Conservation (phyloP, 2,113 vertebrate species). For the Petrocephalus microphthalmus region DNA sequence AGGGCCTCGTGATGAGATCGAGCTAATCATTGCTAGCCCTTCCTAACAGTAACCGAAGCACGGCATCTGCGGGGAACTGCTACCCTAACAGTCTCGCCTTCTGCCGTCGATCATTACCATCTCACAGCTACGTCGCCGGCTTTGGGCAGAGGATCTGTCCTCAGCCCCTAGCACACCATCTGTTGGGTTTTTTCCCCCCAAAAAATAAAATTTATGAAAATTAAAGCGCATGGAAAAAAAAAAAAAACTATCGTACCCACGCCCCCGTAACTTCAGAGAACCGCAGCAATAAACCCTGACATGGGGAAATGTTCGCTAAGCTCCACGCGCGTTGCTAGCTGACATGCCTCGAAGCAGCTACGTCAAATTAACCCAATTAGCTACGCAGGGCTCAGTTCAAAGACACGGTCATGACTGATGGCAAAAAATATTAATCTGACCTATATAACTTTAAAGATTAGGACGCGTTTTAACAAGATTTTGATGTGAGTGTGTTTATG, state of each 20-base stretch:
- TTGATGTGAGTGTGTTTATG: neutral
- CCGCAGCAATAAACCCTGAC: neutral
- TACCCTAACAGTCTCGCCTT: neutral
- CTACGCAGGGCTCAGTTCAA: neutral
- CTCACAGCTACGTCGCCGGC: neutral
- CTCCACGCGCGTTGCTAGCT: neutral
- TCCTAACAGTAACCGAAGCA: neutral
- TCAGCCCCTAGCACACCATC: neutral
- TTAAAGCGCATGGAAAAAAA: neutral
- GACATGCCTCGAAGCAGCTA: neutral
- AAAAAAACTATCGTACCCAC: neutral
- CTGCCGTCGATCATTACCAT: neutral
- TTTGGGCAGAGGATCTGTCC: neutral
- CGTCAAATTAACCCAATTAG: conserved; percentile 9
- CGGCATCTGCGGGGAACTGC: neutral
- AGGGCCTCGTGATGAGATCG: neutral
- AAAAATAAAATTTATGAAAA: neutral
- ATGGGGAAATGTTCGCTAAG: neutral
- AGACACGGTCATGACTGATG: neutral
- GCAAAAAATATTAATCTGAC: conserved; percentile 9
- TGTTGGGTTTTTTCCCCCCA: neutral
- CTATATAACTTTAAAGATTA: neutral
- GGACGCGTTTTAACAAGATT: neutral
- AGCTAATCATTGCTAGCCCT: neutral
- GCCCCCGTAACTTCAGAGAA: neutral